These are phyloP conservation scores for Pseudanteris insignis DNA, from an alignment of 2,888 invertebrate species.

Conservation along the genomic window DNA sequence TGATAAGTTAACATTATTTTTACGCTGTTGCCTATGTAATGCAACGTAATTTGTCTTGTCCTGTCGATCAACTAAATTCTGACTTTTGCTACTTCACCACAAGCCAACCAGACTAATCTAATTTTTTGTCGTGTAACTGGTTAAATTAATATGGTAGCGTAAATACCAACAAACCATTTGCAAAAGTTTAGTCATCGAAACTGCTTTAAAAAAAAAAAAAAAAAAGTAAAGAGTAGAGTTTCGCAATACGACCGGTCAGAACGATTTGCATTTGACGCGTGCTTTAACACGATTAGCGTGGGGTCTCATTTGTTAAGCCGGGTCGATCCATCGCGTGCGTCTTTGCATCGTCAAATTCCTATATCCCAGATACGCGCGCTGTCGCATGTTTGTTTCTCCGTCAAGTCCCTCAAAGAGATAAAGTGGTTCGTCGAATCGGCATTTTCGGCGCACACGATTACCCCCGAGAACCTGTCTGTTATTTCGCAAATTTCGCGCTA, in stretches of 20 bases:
- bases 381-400: conserved; percentile 33
- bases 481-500: conserved; percentile 31
- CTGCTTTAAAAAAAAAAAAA: too few species aligned
- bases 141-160: too few species aligned
- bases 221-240: neutral
- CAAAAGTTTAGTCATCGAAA: too few species aligned
- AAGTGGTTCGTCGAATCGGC: conserved; percentile 43
- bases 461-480: conserved; percentile 29
- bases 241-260: neutral
- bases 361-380: conserved; percentile 19
- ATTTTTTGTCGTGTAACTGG: too few species aligned
- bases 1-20: too few species aligned
- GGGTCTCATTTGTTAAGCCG: conserved; percentile 48
- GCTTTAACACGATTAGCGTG: conserved; percentile 56
- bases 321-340: conserved; percentile 48
- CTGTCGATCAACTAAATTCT: too few species aligned
- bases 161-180: too few species aligned
- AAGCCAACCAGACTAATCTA: too few species aligned
- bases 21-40: too few species aligned
- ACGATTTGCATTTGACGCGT: conserved; percentile 49
- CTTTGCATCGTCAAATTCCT: conserved; percentile 22
- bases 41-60: too few species aligned
- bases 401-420: conserved; percentile 31
- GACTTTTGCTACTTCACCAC: too few species aligned
- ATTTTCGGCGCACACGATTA: conserved; percentile 29